These are phyloP conservation scores for Ctenicera cuprea DNA, from an alignment of 2,888 invertebrate species.

Conservation along the genomic window DNA sequence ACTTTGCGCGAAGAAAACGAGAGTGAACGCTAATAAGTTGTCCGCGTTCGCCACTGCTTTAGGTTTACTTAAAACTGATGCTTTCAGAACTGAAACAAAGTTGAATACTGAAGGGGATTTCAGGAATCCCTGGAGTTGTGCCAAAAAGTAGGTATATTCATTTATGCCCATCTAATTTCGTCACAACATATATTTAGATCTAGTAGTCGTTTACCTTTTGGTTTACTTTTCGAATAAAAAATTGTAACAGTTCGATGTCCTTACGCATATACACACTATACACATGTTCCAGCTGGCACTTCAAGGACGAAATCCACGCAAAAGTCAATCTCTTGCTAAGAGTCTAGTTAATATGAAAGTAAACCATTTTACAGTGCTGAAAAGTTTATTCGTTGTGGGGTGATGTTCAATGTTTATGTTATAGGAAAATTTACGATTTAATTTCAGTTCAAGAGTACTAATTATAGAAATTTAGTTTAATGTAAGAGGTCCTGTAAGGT, in stretches of 20 bases:
- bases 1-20: not conserved
- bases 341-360: not conserved
- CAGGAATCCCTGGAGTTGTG: constrained; percentile 50
- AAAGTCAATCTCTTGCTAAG: not conserved
- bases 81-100: constrained; percentile 27
- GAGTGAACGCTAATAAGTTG: not conserved
- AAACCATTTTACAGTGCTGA: not conserved
- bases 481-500: not conserved
- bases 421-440: not conserved
- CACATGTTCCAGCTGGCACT: not conserved
- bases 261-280: not conserved
- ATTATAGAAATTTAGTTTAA: no score
- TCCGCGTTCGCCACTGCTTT: constrained; percentile 1
- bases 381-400: not conserved
- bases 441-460: not conserved
- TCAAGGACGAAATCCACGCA: not conserved
- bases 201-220: constrained; percentile 45
- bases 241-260: constrained; percentile 26
- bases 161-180: constrained; percentile 34
- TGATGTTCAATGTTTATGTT: not conserved
- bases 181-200: constrained; percentile 35
- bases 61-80: constrained; percentile 22
- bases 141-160: constrained; percentile 43
- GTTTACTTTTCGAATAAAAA: constrained; percentile 28
- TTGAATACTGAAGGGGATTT: constrained; percentile 30